These are phyloP conservation scores for Drosophila watanabei DNA, from an alignment of 1,140 invertebrate genomes.

Conservation along the genomic window DNA sequence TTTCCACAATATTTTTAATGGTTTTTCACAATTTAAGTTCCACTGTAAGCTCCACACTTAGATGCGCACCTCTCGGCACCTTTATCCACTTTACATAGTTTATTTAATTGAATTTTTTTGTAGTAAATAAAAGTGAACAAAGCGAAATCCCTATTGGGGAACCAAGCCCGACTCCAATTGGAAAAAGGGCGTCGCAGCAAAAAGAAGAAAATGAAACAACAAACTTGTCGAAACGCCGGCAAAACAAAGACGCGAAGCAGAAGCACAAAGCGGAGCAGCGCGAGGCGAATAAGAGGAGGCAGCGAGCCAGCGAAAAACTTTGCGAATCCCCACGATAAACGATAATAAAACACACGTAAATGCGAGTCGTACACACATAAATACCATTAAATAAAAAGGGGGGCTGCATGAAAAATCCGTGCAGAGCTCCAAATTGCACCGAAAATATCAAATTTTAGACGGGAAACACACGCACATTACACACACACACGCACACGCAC, in stretches of 20 bases:
- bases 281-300: slow-evolving; percentile 29
- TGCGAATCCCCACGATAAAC: slow-evolving; percentile 27
- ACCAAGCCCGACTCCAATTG: slow-evolving; percentile 44
- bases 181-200: slow-evolving; percentile 72
- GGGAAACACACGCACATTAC: slow-evolving; percentile 43
- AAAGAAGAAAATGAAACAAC: slow-evolving; percentile 34
- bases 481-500: slow-evolving; percentile 28
- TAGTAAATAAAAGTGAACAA: neutral
- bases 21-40: neutral
- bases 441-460: slow-evolving; percentile 58
- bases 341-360: slow-evolving; percentile 22
- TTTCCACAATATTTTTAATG: neutral
- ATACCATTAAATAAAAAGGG: slow-evolving; percentile 33
- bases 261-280: slow-evolving; percentile 49
- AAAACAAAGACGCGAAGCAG: slow-evolving; percentile 79
- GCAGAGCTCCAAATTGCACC: slow-evolving; percentile 62
- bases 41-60: neutral
- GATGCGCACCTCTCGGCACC: neutral
- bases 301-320: slow-evolving; percentile 26
- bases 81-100: neutral
- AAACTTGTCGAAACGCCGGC: slow-evolving; percentile 61
- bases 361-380: no score
- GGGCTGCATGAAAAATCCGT: slow-evolving; percentile 19
- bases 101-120: neutral
- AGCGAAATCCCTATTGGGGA: neutral